A percentile compares a stretch with the other conserved stretches of the same genome.
Evolutionary conservation across 2,113 vertebrate species (phyloP).

Genomic region (Anoplopoma fimbria): DNA sequence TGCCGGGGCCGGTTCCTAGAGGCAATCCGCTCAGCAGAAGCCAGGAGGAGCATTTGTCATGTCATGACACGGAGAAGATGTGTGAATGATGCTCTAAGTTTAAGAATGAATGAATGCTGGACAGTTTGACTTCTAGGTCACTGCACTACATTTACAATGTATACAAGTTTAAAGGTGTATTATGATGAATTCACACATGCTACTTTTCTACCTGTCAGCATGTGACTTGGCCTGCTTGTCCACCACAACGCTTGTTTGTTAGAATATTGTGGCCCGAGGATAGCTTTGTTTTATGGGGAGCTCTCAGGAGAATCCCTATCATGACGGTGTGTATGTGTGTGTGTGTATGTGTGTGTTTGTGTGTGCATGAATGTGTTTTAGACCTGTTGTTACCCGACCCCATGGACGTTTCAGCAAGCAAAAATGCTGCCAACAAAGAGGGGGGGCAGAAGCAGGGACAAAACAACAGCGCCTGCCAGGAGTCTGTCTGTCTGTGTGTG

Average conservation of each 20-base stretch:
- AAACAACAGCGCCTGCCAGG: conserved; percentile 66
- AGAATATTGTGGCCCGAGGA: not conserved
- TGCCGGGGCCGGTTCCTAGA: conserved; percentile 23
- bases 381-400: conserved; percentile 66
- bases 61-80: not conserved
- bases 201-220: not conserved
- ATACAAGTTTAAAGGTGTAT: not conserved
- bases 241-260: conserved; percentile 4
- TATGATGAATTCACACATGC: not conserved
- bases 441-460: too few species aligned
- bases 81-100: conserved; percentile 1
- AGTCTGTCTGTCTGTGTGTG: conserved; percentile 29
- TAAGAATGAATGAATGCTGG: conserved; percentile 18
- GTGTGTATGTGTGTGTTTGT: conserved; percentile 10
- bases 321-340: conserved; percentile 5
- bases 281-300: conserved; percentile 22
- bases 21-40: conserved; percentile 45
- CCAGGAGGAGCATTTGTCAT: conserved; percentile 38
- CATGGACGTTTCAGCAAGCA: conserved; percentile 50
- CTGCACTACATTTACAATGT: not conserved
- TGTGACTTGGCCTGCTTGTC: conserved; percentile 22
- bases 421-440: too few species aligned
- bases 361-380: conserved; percentile 6
- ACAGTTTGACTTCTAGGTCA: conserved; percentile 3
- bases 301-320: conserved; percentile 55